These are phyloP conservation scores for Lamproptera curius DNA, from an alignment of 2,888 invertebrate species.

Conservation along the genomic window DNA sequence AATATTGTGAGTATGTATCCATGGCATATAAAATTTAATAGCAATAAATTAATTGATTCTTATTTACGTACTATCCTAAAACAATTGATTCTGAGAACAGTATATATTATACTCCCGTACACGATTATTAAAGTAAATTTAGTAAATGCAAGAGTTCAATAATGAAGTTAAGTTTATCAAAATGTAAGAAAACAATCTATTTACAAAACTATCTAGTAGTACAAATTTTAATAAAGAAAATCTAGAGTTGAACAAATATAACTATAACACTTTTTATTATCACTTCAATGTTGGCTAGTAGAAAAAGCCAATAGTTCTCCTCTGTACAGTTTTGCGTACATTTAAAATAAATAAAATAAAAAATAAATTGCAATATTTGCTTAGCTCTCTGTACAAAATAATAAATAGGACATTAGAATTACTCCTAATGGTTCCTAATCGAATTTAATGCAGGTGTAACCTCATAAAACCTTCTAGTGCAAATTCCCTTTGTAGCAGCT, in stretches of 20 bases:
- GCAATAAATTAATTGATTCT: too few relatives aligned
- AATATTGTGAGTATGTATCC: too few relatives aligned
- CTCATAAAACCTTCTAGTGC: background rate
- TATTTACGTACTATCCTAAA: too few relatives aligned
- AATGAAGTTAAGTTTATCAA: too few relatives aligned
- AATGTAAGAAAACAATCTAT: too few relatives aligned
- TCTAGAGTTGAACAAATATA: background rate
- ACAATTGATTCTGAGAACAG: too few relatives aligned
- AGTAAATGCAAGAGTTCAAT: too few relatives aligned
- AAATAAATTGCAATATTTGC: background rate
- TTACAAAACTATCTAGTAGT: too few relatives aligned
- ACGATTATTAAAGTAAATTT: too few relatives aligned
- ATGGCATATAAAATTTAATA: too few relatives aligned
- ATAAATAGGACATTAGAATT: background rate
- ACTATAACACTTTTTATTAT: background rate
- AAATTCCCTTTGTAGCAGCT: background rate
- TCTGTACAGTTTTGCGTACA: background rate
- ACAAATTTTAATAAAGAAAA: too few relatives aligned
- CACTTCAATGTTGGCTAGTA: background rate
- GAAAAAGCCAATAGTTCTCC: background rate
- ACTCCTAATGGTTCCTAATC: background rate
- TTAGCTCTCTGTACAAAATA: background rate
- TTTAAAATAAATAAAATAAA: background rate
- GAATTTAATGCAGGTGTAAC: constrained; percentile 4
- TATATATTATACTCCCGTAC: too few relatives aligned